Conservation (phyloP, 2,797 vertebrate species). For the Poeciliopsis gracilis region DNA sequence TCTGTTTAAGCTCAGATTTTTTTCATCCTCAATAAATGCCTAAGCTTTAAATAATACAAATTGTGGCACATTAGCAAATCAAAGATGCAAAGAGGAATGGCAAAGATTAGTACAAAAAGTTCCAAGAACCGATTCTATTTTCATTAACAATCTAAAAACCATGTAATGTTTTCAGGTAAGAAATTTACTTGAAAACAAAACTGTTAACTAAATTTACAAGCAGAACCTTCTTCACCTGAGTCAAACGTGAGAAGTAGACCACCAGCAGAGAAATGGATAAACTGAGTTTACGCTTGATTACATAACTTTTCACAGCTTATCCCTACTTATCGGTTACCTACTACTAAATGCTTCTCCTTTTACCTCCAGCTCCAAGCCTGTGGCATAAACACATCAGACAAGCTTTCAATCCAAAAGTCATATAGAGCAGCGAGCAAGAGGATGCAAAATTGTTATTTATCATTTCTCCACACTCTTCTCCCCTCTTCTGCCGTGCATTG, state of each 20-base stretch:
- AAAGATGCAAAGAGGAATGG: background rate
- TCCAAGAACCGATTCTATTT: background rate
- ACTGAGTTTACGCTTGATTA: conserved; percentile 56
- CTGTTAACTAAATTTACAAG: background rate
- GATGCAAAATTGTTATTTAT: conserved; percentile 65
- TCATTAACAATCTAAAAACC: background rate
- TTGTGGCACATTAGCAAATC: background rate
- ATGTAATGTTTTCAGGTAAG: too few species aligned
- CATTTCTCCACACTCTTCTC: conserved; percentile 26
- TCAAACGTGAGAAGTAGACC: conserved; percentile 11
- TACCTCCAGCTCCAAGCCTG: conserved; percentile 65
- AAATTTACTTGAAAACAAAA: background rate
- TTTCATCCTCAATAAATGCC: background rate
- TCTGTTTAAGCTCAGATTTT: background rate
- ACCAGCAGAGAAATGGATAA: conserved; percentile 35
- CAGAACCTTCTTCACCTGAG: conserved; percentile 10
- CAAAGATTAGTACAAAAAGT: background rate
- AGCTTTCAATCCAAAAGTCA: conserved; percentile 57
- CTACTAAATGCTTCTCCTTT: conserved; percentile 39
- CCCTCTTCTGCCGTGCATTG: conserved; percentile 28
- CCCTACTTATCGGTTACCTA: conserved; percentile 38
- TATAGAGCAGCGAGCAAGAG: conserved; percentile 55
- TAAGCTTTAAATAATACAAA: background rate
- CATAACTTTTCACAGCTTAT: conserved; percentile 36
- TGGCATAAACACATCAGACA: conserved; percentile 77